A percentile compares a stretch with the other conserved stretches of the same genome.
Evolutionary conservation across 2,113 vertebrate species (phyloP).

Genomic region (Neogobius melanostomus): DNA sequence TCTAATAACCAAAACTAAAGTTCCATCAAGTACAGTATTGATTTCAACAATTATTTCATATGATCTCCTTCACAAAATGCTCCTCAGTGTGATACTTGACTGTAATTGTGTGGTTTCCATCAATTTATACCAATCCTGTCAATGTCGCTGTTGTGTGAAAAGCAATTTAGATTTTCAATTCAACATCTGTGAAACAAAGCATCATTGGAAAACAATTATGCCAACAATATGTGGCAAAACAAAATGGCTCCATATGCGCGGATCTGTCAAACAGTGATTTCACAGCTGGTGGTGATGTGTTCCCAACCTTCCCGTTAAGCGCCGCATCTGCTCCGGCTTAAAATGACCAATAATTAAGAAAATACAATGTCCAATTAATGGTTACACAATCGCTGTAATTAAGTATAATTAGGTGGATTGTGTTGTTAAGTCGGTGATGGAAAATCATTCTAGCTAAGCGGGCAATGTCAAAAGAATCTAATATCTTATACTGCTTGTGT

Average conservation of each 20-base stretch:
- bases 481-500: background rate
- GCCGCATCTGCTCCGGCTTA: background rate
- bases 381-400: background rate
- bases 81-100: background rate
- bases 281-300: background rate
- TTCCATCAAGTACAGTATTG: no score
- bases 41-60: background rate
- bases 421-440: background rate
- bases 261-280: slow-evolving; percentile 4
- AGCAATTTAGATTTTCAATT: background rate
- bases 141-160: background rate
- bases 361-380: background rate
- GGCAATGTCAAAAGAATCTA: background rate
- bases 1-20: no score
- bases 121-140: slow-evolving; percentile 1
- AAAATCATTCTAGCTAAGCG: background rate
- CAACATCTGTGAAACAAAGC: slow-evolving; percentile 9
- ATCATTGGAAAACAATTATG: slow-evolving; percentile 1
- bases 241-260: slow-evolving; percentile 2
- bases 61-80: background rate
- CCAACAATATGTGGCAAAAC: background rate
- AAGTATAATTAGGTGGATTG: background rate
- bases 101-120: background rate
- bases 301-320: background rate
- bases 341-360: slow-evolving; percentile 7